phyloP scores from a whole-genome alignment of 2,113 vertebrate species.

The Hyla sarda region DNA sequence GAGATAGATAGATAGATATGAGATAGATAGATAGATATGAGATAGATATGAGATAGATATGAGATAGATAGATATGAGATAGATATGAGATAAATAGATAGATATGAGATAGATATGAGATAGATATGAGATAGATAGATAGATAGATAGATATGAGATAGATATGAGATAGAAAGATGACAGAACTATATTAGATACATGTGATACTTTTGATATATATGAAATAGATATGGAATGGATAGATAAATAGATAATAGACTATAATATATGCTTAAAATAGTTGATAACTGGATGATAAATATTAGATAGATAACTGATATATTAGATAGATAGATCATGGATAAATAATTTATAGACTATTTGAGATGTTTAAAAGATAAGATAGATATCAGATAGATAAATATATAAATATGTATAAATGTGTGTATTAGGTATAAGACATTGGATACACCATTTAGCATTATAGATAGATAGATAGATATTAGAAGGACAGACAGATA shows the following conservation, averaged over 20 bases:
- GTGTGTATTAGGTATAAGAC: no score
- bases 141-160: constrained; percentile 3
- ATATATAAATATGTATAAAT: no score
- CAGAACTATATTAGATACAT: no score
- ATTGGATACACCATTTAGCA: no score
- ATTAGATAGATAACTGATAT: neutral
- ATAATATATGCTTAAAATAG: no score
- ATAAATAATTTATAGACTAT: neutral
- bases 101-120: neutral
- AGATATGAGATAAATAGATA: neutral
- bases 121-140: neutral
- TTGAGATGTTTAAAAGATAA: no score
- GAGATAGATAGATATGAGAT: neutral
- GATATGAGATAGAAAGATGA: neutral
- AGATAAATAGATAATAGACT: neutral
- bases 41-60: no score
- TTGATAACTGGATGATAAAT: neutral
- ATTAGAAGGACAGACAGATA: neutral
- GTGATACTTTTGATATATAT: no score
- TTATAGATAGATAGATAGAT: no score
- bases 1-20: neutral
- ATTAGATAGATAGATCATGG: no score
- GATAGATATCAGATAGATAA: no score
- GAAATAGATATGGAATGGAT: no score
- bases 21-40: neutral